Base-by-base conservation (phyloP, 2,888 invertebrate genomes). In the Sarcophaga subvicina region DNA sequence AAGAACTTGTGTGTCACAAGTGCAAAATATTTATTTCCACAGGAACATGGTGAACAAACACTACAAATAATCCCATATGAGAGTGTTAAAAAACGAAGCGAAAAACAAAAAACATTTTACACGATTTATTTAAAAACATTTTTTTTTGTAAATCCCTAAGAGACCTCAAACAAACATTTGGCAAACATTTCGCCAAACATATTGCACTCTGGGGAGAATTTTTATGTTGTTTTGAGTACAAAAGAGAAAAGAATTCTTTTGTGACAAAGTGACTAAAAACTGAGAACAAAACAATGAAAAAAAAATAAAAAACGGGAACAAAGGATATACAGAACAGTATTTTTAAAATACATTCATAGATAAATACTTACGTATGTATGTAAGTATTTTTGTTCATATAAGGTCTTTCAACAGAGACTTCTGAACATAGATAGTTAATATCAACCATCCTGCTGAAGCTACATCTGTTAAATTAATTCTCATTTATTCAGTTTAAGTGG, bases 151-250 rank as follows among this genome's bases (percentile, higher is more conserved):
- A 80, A 60, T 85, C 80, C 84, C 80, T 71, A 67, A 62, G 71
- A 77, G 22, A 71, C 72, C 72, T 54, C 72, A 67, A 22, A 25
- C 47, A 49, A 17, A 22, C 47, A 67, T 54, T 3, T 22, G 37
- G 45, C 27, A 69, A 76, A 62, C n/a, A 10, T 14, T 54, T 54
- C 54, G 17, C 3, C 54, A 72, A 80, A 76, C 66, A 45, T 85
- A 85, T 80, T 80, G 76, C 59, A 85, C 80, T 77, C 76, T 60
- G 25, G 80, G 66, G 84, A 67, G 66, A 85, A 62, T 85, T 80
- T 54, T 64, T 20, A 59, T 80, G 49, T n/a, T 85, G 66, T n/a
- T 60, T 80, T 22, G 70, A 62, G 37, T 71, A 37, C 54, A 81
- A 66, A 72, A 79, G 66, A 66, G 27, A 80, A 71, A 71, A 37